Evolutionary conservation across 2,888 invertebrate species (phyloP).

Genomic region (Tipula unca): DNA sequence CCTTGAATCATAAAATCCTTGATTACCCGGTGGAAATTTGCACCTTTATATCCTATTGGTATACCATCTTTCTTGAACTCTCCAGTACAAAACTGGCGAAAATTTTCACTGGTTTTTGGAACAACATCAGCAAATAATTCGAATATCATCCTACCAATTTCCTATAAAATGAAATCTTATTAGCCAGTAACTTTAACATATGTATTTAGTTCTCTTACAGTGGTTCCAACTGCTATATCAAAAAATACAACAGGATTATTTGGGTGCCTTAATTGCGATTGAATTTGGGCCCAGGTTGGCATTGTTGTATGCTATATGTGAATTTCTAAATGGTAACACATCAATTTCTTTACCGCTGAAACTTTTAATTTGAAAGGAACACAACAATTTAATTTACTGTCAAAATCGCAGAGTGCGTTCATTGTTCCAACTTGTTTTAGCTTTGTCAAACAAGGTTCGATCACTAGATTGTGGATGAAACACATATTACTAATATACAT

Average conservation of each 20-base stretch:
- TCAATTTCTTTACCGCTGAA: neutral
- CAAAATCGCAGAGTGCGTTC: neutral
- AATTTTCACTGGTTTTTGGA: constrained; percentile 95
- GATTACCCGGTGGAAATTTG: constrained; percentile 94
- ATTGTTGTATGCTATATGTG: constrained; percentile 45
- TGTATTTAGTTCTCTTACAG: constrained; percentile 47
- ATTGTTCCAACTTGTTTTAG: too few species aligned
- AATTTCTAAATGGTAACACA: neutral
- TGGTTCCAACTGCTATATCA: constrained; percentile 92
- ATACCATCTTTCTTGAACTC: constrained; percentile 94
- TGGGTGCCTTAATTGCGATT: constrained; percentile 77
- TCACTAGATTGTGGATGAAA: too few species aligned
- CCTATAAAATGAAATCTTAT: constrained; percentile 45
- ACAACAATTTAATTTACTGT: neutral
- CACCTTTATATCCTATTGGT: constrained; percentile 92
- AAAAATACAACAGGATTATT: constrained; percentile 98
- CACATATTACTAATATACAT: too few species aligned
- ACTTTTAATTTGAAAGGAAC: neutral
- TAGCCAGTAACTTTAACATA: neutral
- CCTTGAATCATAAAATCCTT: constrained; percentile 99
- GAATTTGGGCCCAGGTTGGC: constrained; percentile 94
- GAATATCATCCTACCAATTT: constrained; percentile 96
- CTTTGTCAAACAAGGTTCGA: too few species aligned
- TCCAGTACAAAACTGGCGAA: constrained; percentile 97
- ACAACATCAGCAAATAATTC: constrained; percentile 96